Evolutionary conservation across 2,797 vertebrate species (phyloP).

Genomic region (Etheostoma nigrum): DNA sequence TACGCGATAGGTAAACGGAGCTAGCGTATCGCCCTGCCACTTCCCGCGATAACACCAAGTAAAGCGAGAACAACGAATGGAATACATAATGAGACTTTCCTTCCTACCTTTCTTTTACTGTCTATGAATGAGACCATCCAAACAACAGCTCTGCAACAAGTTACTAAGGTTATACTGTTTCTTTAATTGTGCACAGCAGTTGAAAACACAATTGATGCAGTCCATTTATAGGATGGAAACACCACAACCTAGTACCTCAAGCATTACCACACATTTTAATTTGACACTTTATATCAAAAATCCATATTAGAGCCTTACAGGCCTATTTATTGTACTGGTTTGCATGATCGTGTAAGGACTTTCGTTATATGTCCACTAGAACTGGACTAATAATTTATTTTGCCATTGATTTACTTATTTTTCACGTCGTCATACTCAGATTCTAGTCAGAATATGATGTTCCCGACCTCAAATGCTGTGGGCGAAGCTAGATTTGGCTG

Average conservation of each 20-base stretch:
- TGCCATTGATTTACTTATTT: background rate
- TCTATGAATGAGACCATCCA: constrained; percentile 11
- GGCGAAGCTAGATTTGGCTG: too few species aligned
- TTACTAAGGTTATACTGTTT: background rate
- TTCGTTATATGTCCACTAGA: background rate
- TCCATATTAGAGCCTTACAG: background rate
- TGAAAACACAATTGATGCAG: background rate
- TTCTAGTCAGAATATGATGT: too few species aligned
- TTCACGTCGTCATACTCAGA: background rate
- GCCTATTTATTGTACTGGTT: background rate
- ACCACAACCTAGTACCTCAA: background rate
- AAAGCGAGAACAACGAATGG: constrained; percentile 26
- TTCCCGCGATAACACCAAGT: constrained; percentile 69
- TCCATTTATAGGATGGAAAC: background rate
- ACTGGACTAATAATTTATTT: background rate
- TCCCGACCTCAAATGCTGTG: too few species aligned
- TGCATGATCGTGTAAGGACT: background rate
- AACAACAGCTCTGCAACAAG: constrained; percentile 8
- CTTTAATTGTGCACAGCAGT: background rate
- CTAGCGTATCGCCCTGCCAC: constrained; percentile 67
- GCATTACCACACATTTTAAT: background rate
- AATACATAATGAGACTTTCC: constrained; percentile 18
- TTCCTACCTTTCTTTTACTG: too few species aligned
- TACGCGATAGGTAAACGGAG: constrained; percentile 80
- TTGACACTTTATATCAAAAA: background rate